Percentiles rank a stretch among this genome's conserved stretches.
These are phyloP conservation scores for Antheraea yamamai DNA, from an alignment of 2,888 invertebrate genomes.

Conservation along the genomic window DNA sequence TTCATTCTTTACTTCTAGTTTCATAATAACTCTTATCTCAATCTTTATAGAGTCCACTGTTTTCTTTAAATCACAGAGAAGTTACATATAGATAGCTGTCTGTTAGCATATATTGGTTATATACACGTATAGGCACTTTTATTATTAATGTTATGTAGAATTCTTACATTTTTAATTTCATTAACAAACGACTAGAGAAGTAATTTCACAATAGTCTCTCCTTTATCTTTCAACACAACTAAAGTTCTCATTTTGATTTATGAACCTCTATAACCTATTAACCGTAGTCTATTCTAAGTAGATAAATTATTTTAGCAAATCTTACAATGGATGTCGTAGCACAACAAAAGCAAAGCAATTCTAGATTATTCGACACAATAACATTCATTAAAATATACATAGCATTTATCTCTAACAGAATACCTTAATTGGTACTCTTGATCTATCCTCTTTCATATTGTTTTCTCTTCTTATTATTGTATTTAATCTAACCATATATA, in stretches of 20 bases:
- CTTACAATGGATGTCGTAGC: background rate
- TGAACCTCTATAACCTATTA: background rate
- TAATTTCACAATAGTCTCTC: constrained; percentile 7
- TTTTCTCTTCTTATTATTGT: no score
- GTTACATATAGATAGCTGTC: background rate
- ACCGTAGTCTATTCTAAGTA: background rate
- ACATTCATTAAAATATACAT: no score
- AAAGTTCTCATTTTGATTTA: constrained; percentile 7
- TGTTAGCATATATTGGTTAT: constrained; percentile 2
- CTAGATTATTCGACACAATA: background rate
- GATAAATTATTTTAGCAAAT: background rate
- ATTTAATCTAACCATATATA: background rate
- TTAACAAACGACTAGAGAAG: constrained; percentile 18
- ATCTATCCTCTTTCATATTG: no score
- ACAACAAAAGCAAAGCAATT: background rate
- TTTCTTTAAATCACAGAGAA: background rate
- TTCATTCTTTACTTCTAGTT: background rate
- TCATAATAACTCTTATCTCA: background rate
- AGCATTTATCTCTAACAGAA: no score
- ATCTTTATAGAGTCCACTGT: constrained; percentile 22
- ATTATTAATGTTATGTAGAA: constrained; percentile 49
- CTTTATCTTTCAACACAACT: constrained; percentile 13
- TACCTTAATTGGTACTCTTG: no score
- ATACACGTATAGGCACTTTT: constrained; percentile 40
- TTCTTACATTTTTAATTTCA: constrained; percentile 18